A percentile compares a stretch with the other conserved stretches of the same genome.
Evolutionary conservation across 2,797 vertebrate species (phyloP).

Genomic region (Poecile montanus): DNA sequence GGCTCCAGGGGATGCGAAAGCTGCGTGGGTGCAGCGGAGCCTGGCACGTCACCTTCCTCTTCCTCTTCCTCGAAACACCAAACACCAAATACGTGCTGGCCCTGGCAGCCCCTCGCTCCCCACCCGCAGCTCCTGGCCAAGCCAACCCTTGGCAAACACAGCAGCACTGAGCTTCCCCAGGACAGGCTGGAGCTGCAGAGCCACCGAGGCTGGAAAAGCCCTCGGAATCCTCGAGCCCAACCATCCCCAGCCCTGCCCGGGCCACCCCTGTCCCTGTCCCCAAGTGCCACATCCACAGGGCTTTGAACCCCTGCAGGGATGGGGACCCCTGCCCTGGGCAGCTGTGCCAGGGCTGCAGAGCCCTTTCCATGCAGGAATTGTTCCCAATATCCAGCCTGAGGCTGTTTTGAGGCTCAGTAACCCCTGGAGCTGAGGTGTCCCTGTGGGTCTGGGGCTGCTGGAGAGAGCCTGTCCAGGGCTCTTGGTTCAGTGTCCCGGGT

Average conservation of each 20-base stretch:
- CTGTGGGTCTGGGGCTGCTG: not conserved
- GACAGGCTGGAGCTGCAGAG: not conserved
- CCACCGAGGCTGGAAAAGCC: not conserved
- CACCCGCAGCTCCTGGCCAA: too few relatives aligned
- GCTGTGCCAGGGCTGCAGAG: not conserved
- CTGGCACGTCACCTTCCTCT: too few relatives aligned
- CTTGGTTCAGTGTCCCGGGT: rapidly evolving
- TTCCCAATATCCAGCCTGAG: not conserved
- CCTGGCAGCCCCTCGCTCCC: too few relatives aligned
- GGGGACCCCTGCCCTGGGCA: not conserved
- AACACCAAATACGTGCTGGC: too few relatives aligned
- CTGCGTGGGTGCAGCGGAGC: too few relatives aligned
- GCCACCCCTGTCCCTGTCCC: not conserved
- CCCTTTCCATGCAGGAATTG: not conserved
- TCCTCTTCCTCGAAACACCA: too few relatives aligned
- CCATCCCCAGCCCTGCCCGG: not conserved
- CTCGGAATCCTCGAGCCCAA: rapidly evolving
- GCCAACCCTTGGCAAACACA: too few relatives aligned
- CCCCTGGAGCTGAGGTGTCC: not conserved
- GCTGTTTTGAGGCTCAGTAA: rapidly evolving
- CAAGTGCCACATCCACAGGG: not conserved
- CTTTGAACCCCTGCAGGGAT: not conserved
- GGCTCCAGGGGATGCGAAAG: too few relatives aligned
- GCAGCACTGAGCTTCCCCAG: too few relatives aligned
- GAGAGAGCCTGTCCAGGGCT: not conserved